Percentiles rank a stretch among this genome's conserved stretches.
These are phyloP conservation scores for Mimachlamys varia DNA, from an alignment of 2,888 invertebrate species.

Conservation along the genomic window DNA sequence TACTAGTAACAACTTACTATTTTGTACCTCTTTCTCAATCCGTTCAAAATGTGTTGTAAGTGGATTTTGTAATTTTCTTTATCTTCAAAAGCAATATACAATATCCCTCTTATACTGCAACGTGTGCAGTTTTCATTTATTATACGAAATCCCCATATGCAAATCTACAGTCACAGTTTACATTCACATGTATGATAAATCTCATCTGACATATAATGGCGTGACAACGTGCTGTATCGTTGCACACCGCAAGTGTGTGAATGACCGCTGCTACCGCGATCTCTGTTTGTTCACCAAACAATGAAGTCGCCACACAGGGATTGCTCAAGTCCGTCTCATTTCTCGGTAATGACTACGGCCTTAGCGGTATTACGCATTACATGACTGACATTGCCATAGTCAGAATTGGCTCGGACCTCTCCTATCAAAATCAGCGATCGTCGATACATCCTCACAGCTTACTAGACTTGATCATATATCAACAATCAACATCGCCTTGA, in stretches of 20 bases:
- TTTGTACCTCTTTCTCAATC: too few species aligned
- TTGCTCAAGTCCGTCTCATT: neutral
- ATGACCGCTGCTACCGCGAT: neutral
- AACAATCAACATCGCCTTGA: neutral
- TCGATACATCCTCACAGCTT: neutral
- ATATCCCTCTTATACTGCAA: too few species aligned
- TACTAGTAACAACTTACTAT: too few species aligned
- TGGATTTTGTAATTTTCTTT: too few species aligned
- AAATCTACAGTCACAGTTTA: too few species aligned
- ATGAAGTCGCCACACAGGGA: neutral
- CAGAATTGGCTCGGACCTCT: neutral
- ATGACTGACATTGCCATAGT: neutral
- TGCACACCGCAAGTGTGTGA: neutral
- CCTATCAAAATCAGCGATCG: neutral
- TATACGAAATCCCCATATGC: too few species aligned
- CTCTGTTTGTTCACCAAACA: conserved; percentile 19
- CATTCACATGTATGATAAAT: neutral
- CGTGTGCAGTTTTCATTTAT: too few species aligned
- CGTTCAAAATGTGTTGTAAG: too few species aligned
- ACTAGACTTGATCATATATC: conserved; percentile 8
- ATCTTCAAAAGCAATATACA: too few species aligned
- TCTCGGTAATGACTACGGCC: neutral
- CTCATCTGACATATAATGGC: neutral
- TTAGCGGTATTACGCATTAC: neutral
- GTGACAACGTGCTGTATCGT: neutral